Evolutionary conservation across 2,888 invertebrate species (phyloP).

Genomic region (Leucozona laternaria): DNA sequence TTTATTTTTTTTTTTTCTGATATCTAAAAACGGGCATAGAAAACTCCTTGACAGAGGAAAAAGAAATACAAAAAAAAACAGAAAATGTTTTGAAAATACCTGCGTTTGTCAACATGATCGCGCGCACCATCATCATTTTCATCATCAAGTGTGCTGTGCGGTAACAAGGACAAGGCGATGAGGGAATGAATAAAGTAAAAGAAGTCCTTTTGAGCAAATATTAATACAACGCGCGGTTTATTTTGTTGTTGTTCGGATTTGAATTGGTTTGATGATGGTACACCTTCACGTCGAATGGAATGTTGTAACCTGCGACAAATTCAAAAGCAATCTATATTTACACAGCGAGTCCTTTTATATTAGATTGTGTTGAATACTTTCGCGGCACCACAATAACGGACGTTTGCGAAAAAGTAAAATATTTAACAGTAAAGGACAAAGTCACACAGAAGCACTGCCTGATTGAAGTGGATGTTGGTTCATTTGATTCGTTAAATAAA

Average conservation of each 20-base stretch:
- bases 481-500: constrained; percentile 74
- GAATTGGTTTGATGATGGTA: background rate
- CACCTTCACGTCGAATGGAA: background rate
- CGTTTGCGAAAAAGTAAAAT: constrained; percentile 42
- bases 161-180: constrained; percentile 6
- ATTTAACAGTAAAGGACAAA: constrained; percentile 45
- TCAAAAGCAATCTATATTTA: constrained; percentile 73
- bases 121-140: constrained; percentile 26
- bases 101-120: constrained; percentile 74
- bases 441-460: constrained; percentile 26
- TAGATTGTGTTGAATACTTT: constrained; percentile 48
- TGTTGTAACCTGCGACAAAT: constrained; percentile 42
- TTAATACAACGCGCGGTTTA: constrained; percentile 43
- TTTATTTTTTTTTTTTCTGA: constrained; percentile 16
- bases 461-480: constrained; percentile 64
- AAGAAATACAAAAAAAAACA: constrained; percentile 37
- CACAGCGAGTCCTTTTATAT: constrained; percentile 54
- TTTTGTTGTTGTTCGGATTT: constrained; percentile 13
- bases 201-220: constrained; percentile 70
- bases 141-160: constrained; percentile 32
- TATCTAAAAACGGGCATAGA: constrained; percentile 16
- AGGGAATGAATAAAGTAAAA: constrained; percentile 20
- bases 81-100: constrained; percentile 58
- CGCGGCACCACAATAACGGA: constrained; percentile 49
- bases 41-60: constrained; percentile 30